Percentiles rank a stretch among this genome's conserved stretches.
phyloP scores from a whole-genome alignment of 2,888 invertebrate genomes.

The Ichneumoninae sp. region DNA sequence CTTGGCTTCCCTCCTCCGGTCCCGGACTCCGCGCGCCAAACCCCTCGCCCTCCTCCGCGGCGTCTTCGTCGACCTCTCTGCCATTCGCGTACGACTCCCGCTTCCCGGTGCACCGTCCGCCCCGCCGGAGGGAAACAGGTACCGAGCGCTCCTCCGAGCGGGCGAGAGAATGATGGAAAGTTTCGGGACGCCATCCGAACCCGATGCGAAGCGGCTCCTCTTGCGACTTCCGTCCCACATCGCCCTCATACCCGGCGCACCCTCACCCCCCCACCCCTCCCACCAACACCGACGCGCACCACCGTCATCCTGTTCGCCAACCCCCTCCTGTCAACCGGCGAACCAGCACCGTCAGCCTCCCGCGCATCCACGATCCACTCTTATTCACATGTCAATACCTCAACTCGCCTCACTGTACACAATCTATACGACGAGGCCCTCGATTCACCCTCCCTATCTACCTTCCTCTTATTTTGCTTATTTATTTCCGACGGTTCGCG shows the following conservation, averaged over 20 bases:
- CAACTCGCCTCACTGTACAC: slow-evolving; percentile 61
- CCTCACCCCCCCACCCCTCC: background rate
- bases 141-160: slow-evolving; percentile 8
- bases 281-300: background rate
- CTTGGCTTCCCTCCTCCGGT: slow-evolving; percentile 50
- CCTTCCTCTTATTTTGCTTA: slow-evolving; percentile 13
- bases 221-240: slow-evolving; percentile 66
- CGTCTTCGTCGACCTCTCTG: slow-evolving; percentile 19
- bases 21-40: slow-evolving; percentile 1
- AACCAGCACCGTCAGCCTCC: slow-evolving; percentile 28
- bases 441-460: slow-evolving; percentile 19
- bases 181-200: slow-evolving; percentile 65
- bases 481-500: slow-evolving; percentile 7
- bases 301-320: slow-evolving; percentile 5
- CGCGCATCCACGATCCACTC: slow-evolving; percentile 68
- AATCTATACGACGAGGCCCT: slow-evolving; percentile 33
- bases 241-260: slow-evolving; percentile 16
- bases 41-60: slow-evolving; percentile 39
- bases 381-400: slow-evolving; percentile 75
- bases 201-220: slow-evolving; percentile 67
- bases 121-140: slow-evolving; percentile 34
- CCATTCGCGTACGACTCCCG: slow-evolving; percentile 54
- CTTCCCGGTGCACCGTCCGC: slow-evolving; percentile 60
- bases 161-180: slow-evolving; percentile 56
- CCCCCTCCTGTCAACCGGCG: background rate